These are phyloP conservation scores for Zygothrica quintamaculata DNA, from an alignment of 2,888 invertebrate species.

Conservation along the genomic window DNA sequence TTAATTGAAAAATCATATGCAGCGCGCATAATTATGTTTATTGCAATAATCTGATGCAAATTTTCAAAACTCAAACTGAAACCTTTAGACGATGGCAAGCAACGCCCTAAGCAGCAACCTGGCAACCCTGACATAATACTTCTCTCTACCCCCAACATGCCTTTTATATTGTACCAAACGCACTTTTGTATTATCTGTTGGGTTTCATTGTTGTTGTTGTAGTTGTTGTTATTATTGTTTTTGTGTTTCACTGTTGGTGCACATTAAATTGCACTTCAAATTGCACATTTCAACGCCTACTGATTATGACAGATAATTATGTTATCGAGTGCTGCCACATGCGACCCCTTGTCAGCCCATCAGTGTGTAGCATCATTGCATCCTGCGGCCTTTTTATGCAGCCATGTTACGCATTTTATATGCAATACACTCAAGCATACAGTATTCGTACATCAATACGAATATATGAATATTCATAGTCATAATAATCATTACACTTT, in stretches of 20 bases:
- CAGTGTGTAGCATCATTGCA: constrained; percentile 8
- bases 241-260: constrained; percentile 58
- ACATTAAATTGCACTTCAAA: constrained; percentile 80
- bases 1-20: constrained; percentile 84
- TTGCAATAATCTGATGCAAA: constrained; percentile 82
- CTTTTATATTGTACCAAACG: no score
- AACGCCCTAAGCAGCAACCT: constrained; percentile 36
- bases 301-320: constrained; percentile 82
- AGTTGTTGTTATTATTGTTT: constrained; percentile 27
- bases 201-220: not conserved
- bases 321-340: constrained; percentile 77
- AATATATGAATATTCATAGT: no score
- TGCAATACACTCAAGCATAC: no score
- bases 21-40: constrained; percentile 82
- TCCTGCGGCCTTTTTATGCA: not conserved
- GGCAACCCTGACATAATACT: constrained; percentile 39
- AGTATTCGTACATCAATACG: no score
- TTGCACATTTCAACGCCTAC: constrained; percentile 83
- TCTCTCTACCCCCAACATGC: not conserved
- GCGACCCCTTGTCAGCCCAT: constrained; percentile 35
- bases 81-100: constrained; percentile 53
- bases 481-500: no score
- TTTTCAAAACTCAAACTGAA: constrained; percentile 76
- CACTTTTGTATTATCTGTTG: constrained; percentile 27
- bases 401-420: not conserved